These are phyloP conservation scores for Pseudomyrmex flavicornis DNA, from an alignment of 1,140 invertebrate genomes.

Conservation along the genomic window DNA sequence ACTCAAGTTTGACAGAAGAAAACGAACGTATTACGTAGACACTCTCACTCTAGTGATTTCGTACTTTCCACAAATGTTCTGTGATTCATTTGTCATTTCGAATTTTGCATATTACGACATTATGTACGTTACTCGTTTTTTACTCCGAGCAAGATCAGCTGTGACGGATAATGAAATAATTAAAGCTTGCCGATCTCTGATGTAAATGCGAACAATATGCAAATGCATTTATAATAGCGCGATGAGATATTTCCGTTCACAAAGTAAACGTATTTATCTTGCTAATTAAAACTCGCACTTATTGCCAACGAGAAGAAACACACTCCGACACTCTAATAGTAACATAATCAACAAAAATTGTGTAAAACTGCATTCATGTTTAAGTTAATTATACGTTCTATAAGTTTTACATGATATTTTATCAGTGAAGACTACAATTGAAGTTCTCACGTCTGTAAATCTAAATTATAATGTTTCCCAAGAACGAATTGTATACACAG, in stretches of 20 bases:
- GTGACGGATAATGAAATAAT: neutral
- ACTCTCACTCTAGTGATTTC: slow-evolving; percentile 32
- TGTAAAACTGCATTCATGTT: too few species aligned
- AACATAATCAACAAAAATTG: neutral
- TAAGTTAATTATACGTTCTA: neutral
- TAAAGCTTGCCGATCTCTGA: neutral
- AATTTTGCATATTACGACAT: slow-evolving; percentile 1
- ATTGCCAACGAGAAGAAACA: too few species aligned
- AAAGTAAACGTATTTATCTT: neutral
- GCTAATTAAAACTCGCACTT: too few species aligned
- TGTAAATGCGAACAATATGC: neutral
- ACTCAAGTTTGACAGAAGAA: slow-evolving; percentile 24
- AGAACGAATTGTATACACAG: slow-evolving; percentile 13
- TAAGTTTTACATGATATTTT: neutral
- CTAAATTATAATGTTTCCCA: slow-evolving; percentile 44
- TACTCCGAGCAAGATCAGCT: neutral
- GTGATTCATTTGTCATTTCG: neutral
- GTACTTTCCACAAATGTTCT: slow-evolving; percentile 11
- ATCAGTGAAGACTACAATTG: neutral
- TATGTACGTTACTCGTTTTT: slow-evolving; percentile 1
- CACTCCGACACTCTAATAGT: too few species aligned
- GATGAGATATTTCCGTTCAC: neutral
- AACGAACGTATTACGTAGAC: slow-evolving; percentile 36
- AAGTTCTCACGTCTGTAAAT: neutral
- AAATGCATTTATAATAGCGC: slow-evolving; percentile 23